A percentile compares a stretch with the other conserved stretches of the same genome.
phyloP scores from a whole-genome alignment of 2,888 invertebrate species.

The Bellardia pandia region DNA sequence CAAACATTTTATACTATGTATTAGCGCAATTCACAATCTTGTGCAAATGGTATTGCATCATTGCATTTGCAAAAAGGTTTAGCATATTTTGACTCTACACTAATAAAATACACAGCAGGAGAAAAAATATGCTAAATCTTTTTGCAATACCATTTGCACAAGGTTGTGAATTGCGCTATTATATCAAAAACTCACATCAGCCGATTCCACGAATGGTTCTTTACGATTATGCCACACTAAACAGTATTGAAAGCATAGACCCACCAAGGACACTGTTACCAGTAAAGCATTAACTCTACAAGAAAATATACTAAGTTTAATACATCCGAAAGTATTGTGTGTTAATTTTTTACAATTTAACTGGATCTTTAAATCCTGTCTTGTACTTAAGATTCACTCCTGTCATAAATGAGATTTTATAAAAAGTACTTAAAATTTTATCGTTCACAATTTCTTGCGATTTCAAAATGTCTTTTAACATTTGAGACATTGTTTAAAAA shows the following conservation, averaged over 20 bases:
- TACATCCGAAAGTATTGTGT: neutral
- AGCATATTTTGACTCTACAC: no score
- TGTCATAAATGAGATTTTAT: conserved; percentile 62
- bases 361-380: conserved; percentile 55
- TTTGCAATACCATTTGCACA: no score
- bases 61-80: no score
- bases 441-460: conserved; percentile 46
- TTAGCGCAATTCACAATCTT: no score
- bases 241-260: conserved; percentile 61
- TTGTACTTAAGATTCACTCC: conserved; percentile 64
- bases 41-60: no score
- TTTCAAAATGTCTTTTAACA: conserved; percentile 45
- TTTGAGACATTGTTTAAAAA: conserved; percentile 50
- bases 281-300: conserved; percentile 52
- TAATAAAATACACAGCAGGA: no score
- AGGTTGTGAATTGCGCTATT: no score
- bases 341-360: conserved; percentile 53
- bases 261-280: conserved; percentile 53
- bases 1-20: no score
- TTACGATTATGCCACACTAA: conserved; percentile 64
- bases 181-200: conserved; percentile 50
- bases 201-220: conserved; percentile 59
- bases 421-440: conserved; percentile 48
- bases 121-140: no score
- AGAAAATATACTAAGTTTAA: neutral